These are phyloP conservation scores for Tamias sibiricus DNA, from an alignment of 2,113 vertebrate species.

Conservation along the genomic window DNA sequence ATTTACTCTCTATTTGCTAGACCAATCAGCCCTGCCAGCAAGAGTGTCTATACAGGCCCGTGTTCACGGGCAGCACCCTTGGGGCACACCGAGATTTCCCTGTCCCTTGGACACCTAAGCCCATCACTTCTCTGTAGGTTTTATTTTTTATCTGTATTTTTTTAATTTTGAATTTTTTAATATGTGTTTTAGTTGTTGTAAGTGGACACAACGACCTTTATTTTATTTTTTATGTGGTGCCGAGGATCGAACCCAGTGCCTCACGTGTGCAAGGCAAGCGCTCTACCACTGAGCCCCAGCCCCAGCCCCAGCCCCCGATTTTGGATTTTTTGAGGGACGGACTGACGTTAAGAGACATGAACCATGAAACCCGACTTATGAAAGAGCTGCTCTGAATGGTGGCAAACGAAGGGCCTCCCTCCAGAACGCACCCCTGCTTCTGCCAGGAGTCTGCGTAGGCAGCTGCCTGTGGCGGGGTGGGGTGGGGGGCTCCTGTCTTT, in stretches of 20 bases:
- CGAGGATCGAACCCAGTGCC: too few relatives aligned
- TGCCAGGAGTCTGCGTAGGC: conserved; percentile 79
- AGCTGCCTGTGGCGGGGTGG: conserved; percentile 63
- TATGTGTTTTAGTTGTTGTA: too few relatives aligned
- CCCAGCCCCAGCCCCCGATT: too few relatives aligned
- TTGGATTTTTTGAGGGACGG: background rate
- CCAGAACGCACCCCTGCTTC: conserved; percentile 74
- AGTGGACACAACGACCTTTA: too few relatives aligned
- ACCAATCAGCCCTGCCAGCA: too few relatives aligned
- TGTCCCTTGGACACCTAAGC: background rate
- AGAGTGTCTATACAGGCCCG: fast-evolving
- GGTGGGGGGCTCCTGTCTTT: conserved; percentile 74
- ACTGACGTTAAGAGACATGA: conserved; percentile 84
- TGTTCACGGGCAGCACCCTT: fast-evolving
- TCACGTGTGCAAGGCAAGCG: too few relatives aligned
- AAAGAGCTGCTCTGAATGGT: conserved; percentile 83
- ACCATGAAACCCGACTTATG: conserved; percentile 85
- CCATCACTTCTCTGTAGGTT: background rate
- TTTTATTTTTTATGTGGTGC: too few relatives aligned
- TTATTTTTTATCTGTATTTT: conserved; percentile 75
- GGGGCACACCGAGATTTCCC: fast-evolving
- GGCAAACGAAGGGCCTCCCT: conserved; percentile 72
- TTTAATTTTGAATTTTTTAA: conserved; percentile 52
- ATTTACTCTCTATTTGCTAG: background rate
- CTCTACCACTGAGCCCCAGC: too few relatives aligned